These are phyloP conservation scores for Patella ulyssiponensis DNA, from an alignment of 2,888 invertebrate species.

Conservation along the genomic window DNA sequence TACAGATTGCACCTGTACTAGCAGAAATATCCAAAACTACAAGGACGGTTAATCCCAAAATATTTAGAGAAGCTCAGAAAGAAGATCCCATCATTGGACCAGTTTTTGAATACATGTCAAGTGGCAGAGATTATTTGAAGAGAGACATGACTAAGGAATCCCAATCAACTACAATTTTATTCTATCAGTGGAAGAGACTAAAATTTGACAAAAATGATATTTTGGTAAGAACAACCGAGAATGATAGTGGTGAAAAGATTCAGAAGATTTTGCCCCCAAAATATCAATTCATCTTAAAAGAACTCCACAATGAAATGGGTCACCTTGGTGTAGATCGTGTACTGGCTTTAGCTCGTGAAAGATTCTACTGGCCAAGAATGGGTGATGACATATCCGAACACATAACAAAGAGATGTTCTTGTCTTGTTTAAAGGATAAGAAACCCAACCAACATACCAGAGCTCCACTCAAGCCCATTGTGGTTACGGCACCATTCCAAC, in stretches of 20 bases:
- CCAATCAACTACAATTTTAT: background rate
- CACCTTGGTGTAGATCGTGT: constrained; percentile 24
- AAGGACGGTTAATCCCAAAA: background rate
- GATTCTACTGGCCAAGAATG: constrained; percentile 21
- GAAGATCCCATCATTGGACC: constrained; percentile 36
- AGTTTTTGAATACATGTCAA: constrained; percentile 26
- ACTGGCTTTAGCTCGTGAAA: constrained; percentile 14
- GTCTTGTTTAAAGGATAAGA: constrained; percentile 25
- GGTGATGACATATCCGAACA: constrained; percentile 18
- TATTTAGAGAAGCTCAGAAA: constrained; percentile 16
- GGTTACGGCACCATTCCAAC: constrained; percentile 34
- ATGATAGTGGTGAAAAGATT: background rate
- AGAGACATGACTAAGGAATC: no score
- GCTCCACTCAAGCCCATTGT: constrained; percentile 28
- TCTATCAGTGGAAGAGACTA: constrained; percentile 25
- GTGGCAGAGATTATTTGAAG: no score
- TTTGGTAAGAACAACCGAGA: background rate
- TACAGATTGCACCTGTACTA: no score
- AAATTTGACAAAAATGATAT: constrained; percentile 12
- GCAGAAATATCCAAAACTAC: background rate
- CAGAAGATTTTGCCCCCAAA: constrained; percentile 11
- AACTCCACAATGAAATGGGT: constrained; percentile 27
- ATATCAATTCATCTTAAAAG: constrained; percentile 5
- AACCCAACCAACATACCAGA: background rate
- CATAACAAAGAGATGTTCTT: constrained; percentile 23